Evolutionary conservation across 1,140 invertebrate species (phyloP), one percentile per base, ranked within the genome.

Genomic region (Rhysida immarginata): DNA sequence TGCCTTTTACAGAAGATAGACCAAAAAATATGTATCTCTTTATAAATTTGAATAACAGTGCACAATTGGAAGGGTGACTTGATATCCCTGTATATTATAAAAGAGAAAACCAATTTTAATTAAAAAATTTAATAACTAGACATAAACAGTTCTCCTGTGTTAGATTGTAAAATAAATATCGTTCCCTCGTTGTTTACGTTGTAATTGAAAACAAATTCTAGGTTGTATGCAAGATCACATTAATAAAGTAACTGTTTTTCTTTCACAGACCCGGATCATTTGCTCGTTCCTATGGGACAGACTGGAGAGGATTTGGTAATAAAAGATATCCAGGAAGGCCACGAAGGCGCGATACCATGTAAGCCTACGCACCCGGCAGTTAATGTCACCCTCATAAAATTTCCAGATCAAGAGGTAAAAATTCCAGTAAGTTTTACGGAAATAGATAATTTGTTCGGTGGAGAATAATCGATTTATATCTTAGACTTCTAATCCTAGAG

Each of bases 321-420:
- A 14, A 11, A 48, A 11, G 14, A 11, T 14, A 23, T 48, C 21
- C 11, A 23, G 8, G 11, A 18, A 48, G 14, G 23, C 54, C 54
- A 57, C 27, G 55, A 58, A 26, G 24, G 29, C 2, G 27, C 56
- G 20, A 45, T 58, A 27, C 55, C 57, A 16, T 58, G 57, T 45
- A 44, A 46, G 18, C 57, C 57, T 1, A 56, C 23, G 5, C 54
- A 56, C 27, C 57, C 57, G 1, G 41, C 13, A 14, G 54, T 58
- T 2, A 43, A 54, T 21, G 57, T 58, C 11, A 52, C 54, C 21
- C 54, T 58, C 20, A 46, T 45, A 14, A 54, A 57, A 48, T 14
- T 14, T 23, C 45, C 45, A 11, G 45, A 48, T 11, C 45, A 41
- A 41, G 11, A 41, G n/a, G 35, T 41, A 41, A 41, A n/a, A n/a